Percentiles rank a stretch among this genome's conserved stretches.
These are phyloP conservation scores for Heliconius nattereri DNA, from an alignment of 1,140 invertebrate species.

Conservation along the genomic window DNA sequence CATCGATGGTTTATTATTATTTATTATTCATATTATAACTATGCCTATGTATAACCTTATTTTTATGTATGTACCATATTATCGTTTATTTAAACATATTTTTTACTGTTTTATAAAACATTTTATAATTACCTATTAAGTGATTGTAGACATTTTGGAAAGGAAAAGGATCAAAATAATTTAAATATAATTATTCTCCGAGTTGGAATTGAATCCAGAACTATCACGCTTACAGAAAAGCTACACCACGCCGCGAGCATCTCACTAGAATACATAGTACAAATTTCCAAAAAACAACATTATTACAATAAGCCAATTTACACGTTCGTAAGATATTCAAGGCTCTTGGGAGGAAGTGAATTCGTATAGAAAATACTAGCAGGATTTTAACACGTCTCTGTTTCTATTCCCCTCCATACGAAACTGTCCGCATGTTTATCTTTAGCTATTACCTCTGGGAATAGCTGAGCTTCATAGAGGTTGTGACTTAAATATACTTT, in stretches of 20 bases:
- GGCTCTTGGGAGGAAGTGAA: slow-evolving; percentile 54
- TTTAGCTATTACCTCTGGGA: slow-evolving; percentile 48
- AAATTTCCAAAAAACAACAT: slow-evolving; percentile 46
- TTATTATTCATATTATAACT: background rate
- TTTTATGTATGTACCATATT: no score
- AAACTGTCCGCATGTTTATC: slow-evolving; percentile 50
- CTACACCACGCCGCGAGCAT: no score
- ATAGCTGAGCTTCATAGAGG: slow-evolving; percentile 28
- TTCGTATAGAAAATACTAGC: slow-evolving; percentile 59
- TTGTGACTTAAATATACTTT: slow-evolving; percentile 16
- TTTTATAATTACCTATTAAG: no score
- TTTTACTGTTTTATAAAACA: no score
- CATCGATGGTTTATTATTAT: background rate
- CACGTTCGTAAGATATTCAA: slow-evolving; percentile 52
- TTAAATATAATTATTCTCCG: no score
- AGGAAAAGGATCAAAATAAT: no score
- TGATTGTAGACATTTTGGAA: no score
- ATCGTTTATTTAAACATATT: no score
- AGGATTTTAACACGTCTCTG: slow-evolving; percentile 56
- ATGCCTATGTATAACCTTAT: no score
- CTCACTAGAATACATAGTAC: slow-evolving; percentile 33
- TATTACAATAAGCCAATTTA: slow-evolving; percentile 58
- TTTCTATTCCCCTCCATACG: slow-evolving; percentile 51
- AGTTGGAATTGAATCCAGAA: no score
- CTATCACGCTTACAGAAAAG: no score